Base-by-base conservation (phyloP, 2,888 invertebrate species). In the Lissonota sp. region DNA sequence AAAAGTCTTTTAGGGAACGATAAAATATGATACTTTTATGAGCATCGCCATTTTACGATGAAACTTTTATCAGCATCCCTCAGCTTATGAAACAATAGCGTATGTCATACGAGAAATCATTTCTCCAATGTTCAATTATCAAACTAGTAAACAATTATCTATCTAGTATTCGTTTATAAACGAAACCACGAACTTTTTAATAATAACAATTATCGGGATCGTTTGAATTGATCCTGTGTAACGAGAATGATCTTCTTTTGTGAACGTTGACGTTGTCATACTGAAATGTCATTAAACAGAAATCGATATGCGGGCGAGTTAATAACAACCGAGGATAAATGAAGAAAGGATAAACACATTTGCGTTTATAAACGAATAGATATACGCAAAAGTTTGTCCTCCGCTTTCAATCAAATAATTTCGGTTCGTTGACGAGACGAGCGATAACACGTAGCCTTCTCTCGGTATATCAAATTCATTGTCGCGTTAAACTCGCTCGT, bases 391-490 rank as follows among this genome's bases (percentile, higher is more conserved):
- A 55, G 42, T 55, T 55, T 64, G 14, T 6, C 60, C 44, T 16
- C 37, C n/a, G 37, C 7, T 40, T 58, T 37, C 60, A 12, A 72
- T 72, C 37, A 60, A 66, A 62, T 39, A 26, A 73, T 39, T 71
- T 72, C 39, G 64, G 44, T 26, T 39, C 4, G 78, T 51, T 37
- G 60, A 66, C 39, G 51, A 75, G 66, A 62, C 60, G 40, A 39
- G n/a, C 40, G 60, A 55, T 16, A 55, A 16, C 14, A 4, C 53
- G 46, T 49, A 16, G 49, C 39, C 16, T 26, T 26, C 62, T 49
- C 26, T 12, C 26, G 26, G 26, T 16, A 49, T 51, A 60, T 69
- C 49, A 57, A 73, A 79, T 79, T 74, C 55, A 67, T 73, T 67
- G 55, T 26, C 62, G 16, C 14, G 14, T 63, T 57, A 49, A 69